Evolutionary conservation across 2,888 invertebrate genomes (phyloP).

Genomic region (Hypercompe scribonia): DNA sequence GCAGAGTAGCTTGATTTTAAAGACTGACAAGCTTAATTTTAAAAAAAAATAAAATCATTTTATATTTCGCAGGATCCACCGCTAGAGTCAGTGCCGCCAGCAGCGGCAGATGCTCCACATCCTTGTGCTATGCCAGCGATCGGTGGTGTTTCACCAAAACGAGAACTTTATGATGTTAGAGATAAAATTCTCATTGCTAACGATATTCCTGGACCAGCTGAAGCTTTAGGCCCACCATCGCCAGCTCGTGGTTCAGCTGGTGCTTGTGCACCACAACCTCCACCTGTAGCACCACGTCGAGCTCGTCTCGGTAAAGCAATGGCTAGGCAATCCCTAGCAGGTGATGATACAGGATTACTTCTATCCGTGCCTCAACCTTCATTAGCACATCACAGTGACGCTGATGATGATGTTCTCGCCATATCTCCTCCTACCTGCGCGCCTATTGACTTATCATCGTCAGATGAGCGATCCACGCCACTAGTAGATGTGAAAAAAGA

Average conservation of each 20-base stretch:
- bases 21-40: no score
- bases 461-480: conserved; percentile 80
- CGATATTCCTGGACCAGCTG: conserved; percentile 71
- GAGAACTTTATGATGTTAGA: conserved; percentile 76
- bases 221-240: conserved; percentile 88
- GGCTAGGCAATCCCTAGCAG: conserved; percentile 88
- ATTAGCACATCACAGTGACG: conserved; percentile 75
- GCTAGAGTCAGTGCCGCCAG: conserved; percentile 73
- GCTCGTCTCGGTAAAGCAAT: conserved; percentile 88
- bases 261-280: conserved; percentile 88
- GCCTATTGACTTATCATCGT: conserved; percentile 82
- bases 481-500: conserved; percentile 82
- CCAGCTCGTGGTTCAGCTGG: conserved; percentile 90
- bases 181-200: conserved; percentile 73
- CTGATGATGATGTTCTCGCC: conserved; percentile 83
- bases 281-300: conserved; percentile 76
- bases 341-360: conserved; percentile 84
- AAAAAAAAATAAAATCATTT: background rate
- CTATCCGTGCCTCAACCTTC: conserved; percentile 70
- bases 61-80: conserved; percentile 72
- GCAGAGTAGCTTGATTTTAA: no score
- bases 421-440: conserved; percentile 79
- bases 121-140: conserved; percentile 76
- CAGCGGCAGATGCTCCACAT: conserved; percentile 76
- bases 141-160: conserved; percentile 81